Evolutionary conservation across 1,140 invertebrate genomes (phyloP), one percentile per base, ranked within the genome.

Genomic region (Ceratitis capitata): DNA sequence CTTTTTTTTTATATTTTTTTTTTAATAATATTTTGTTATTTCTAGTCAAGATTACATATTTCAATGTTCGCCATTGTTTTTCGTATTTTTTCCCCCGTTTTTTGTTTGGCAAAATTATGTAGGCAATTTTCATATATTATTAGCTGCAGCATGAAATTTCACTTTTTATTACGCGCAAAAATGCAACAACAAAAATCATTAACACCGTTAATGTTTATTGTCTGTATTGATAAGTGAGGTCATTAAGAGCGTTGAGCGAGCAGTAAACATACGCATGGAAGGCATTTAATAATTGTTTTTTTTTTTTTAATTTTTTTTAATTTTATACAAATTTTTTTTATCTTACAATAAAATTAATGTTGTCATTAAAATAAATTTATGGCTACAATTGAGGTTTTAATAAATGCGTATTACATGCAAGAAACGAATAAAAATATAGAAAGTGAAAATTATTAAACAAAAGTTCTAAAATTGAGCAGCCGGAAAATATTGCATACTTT

Each of bases 321-420:
- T n/a, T 56, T 61, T 29, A 61, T 26, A 29, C 29, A 61, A 61
- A 61, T 69, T 69, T 69, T 42, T 4, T 35, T 19, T 78, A 12
- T 39, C 19, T 10, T 12, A 42, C 35, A 69, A 69, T 10, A 69
- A 56, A 14, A 2, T 7, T 39, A 69, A 69, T 69, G 64, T 39
- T 69, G 64, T 39, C 64, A 69, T 42, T 45, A 47, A 78, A 78
- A 6, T n/a, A 26, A 78, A 78, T 78, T 78, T 78, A 78, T 78
- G 23, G 69, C 69, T 78, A n/a, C n/a, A 78, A 78, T 78, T 78
- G 26, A 4, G 14, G 23, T 78, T 78, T 78, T 78, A 45, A 78
- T 78, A 78, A 78, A 78, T n/a, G n/a, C n/a, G n/a, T n/a, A 78
- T 78, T 26, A 16, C n/a, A 14, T 6, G 26, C 32, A 14, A 74